phyloP scores from a whole-genome alignment of 2,797 vertebrate genomes.

The Alcedo quadribrachys region DNA sequence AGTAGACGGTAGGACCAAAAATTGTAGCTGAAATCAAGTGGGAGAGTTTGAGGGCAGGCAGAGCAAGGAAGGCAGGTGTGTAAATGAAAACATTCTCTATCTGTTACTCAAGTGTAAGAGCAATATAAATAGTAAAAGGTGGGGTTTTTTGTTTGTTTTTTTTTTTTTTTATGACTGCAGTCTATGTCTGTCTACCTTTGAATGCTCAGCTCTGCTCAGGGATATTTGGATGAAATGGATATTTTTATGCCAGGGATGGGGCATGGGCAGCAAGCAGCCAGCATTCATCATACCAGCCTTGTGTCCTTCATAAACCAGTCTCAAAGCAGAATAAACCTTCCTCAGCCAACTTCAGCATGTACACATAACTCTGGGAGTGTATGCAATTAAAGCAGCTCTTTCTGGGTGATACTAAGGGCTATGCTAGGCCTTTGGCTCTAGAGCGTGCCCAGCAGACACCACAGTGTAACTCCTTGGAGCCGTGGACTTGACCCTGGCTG shows the following conservation, averaged over 20 bases:
- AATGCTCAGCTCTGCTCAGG: background rate
- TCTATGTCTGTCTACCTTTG: background rate
- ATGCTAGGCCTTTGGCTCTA: background rate
- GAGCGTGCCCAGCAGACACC: background rate
- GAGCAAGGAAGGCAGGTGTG: background rate
- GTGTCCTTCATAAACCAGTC: background rate
- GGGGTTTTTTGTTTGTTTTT: background rate
- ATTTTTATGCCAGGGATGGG: background rate
- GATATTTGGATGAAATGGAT: background rate
- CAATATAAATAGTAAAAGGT: background rate
- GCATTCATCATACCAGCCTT: rapidly evolving
- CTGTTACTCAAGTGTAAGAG: rapidly evolving
- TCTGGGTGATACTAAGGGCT: background rate
- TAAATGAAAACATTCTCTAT: rapidly evolving
- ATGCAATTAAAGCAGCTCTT: background rate
- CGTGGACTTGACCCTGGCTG: background rate
- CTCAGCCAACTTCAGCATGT: background rate
- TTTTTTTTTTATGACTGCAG: background rate
- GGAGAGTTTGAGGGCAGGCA: background rate
- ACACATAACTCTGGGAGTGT: background rate
- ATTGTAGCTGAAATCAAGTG: background rate
- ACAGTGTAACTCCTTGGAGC: background rate
- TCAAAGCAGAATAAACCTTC: background rate
- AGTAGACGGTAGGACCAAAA: background rate
- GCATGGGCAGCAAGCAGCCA: background rate